Evolutionary conservation across 1,140 invertebrate genomes (phyloP).

Genomic region (Cotesia vestalis): DNA sequence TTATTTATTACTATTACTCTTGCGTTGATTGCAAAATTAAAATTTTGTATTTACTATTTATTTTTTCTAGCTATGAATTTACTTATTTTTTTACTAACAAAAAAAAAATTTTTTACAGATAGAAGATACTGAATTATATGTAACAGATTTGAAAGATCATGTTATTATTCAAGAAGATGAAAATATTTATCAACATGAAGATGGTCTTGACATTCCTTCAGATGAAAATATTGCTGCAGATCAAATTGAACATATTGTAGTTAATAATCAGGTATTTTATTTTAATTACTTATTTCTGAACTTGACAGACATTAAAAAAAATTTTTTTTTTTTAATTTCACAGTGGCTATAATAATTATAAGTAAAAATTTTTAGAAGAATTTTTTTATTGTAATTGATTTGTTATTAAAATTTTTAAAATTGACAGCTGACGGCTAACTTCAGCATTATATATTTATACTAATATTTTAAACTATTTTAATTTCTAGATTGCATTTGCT

Average conservation of each 20-base stretch:
- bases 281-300: not conserved
- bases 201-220: constrained; percentile 56
- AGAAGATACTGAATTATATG: constrained; percentile 66
- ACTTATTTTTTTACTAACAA: constrained; percentile 1
- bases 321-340: too few species aligned
- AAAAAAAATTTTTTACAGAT: constrained; percentile 38
- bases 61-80: not conserved
- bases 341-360: too few species aligned
- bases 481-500: constrained; percentile 50
- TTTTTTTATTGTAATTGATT: too few species aligned
- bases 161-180: constrained; percentile 67
- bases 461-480: constrained; percentile 14
- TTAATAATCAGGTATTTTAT: constrained; percentile 63
- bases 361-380: too few species aligned
- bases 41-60: too few species aligned
- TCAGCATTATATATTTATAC: not conserved
- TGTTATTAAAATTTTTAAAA: too few species aligned
- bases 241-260: constrained; percentile 67
- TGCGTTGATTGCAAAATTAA: too few species aligned
- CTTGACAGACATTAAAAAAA: too few species aligned
- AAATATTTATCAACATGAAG: constrained; percentile 57
- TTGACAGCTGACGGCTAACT: too few species aligned
- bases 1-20: constrained; percentile 6
- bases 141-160: constrained; percentile 68
- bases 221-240: constrained; percentile 55